Conservation (phyloP, 2,888 invertebrate genomes). For the Timandra comae region DNA sequence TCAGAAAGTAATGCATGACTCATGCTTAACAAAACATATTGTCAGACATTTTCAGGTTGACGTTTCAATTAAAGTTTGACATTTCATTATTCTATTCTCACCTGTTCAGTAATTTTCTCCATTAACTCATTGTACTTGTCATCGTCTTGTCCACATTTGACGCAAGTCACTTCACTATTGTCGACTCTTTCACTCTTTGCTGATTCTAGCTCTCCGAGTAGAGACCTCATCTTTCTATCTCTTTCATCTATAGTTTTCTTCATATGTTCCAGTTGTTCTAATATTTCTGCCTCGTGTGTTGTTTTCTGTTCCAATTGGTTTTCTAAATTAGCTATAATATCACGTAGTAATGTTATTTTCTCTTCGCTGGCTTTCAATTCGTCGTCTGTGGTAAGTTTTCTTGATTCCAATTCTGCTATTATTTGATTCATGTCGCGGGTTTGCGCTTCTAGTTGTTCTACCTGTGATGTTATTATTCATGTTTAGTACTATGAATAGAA, state of each 20-base stretch:
- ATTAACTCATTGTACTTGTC: conserved; percentile 40
- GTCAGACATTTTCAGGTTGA: too few species aligned
- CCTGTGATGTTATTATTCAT: too few species aligned
- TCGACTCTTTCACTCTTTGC: conserved; percentile 63
- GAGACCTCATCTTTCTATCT: conserved; percentile 72
- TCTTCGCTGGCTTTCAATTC: conserved; percentile 86
- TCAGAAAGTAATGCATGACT: too few species aligned
- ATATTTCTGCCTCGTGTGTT: conserved; percentile 77
- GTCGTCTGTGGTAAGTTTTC: conserved; percentile 80
- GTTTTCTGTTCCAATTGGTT: conserved; percentile 82
- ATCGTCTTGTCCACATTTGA: conserved; percentile 44
- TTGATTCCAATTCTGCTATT: conserved; percentile 77
- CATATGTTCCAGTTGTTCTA: conserved; percentile 77
- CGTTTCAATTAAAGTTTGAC: too few species aligned
- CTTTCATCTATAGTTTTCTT: conserved; percentile 74
- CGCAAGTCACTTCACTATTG: conserved; percentile 51
- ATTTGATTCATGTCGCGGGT: conserved; percentile 81
- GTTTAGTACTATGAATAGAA: too few species aligned
- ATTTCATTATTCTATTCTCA: too few species aligned
- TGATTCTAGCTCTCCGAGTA: conserved; percentile 73
- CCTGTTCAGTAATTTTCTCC: conserved; percentile 59
- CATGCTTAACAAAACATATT: too few species aligned
- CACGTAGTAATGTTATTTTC: conserved; percentile 83
- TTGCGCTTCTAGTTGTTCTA: conserved; percentile 87
- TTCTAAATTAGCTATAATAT: conserved; percentile 87